phyloP scores from a whole-genome alignment of 2,113 vertebrate species.

The Poeciliopsis prolifica region DNA sequence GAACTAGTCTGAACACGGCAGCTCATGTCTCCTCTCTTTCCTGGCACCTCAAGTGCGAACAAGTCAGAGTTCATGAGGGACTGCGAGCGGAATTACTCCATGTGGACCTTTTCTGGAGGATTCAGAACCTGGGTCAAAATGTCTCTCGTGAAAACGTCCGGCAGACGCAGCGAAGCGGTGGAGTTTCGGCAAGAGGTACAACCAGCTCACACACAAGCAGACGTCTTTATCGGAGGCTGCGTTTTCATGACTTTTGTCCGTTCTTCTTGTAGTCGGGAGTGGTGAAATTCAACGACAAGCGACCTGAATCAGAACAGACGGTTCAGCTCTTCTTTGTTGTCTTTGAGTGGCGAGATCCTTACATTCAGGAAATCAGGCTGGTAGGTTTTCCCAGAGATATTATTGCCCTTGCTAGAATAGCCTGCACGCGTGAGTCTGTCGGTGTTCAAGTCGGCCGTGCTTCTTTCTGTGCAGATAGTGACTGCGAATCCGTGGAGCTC shows the following conservation, averaged over 20 bases:
- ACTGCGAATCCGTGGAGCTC: constrained; percentile 96
- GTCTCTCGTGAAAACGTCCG: constrained; percentile 93
- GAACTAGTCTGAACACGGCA: not conserved
- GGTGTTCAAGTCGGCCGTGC: not conserved
- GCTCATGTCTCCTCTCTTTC: constrained; percentile 13
- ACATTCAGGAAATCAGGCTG: constrained; percentile 91
- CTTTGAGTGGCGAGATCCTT: constrained; percentile 97
- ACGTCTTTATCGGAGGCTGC: not conserved
- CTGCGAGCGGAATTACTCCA: constrained; percentile 94
- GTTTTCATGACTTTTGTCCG: not conserved
- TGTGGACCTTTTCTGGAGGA: constrained; percentile 96
- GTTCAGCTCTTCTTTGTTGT: constrained; percentile 94
- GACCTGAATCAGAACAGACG: constrained; percentile 69
- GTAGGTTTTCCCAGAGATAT: constrained; percentile 73
- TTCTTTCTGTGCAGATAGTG: constrained; percentile 83
- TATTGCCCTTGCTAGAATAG: not conserved
- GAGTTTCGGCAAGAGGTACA: constrained; percentile 93
- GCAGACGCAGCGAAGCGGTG: constrained; percentile 83
- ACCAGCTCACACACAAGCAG: rapidly evolving
- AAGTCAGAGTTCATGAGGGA: constrained; percentile 89
- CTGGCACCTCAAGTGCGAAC: constrained; percentile 77
- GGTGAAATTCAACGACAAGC: constrained; percentile 93
- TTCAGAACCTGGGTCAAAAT: constrained; percentile 99
- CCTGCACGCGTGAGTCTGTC: not conserved
- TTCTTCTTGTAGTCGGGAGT: constrained; percentile 85